A percentile compares a stretch with the other conserved stretches of the same genome.
phyloP scores from a whole-genome alignment of 2,797 vertebrate species.

The Parauchenoglanis ngamensis region DNA sequence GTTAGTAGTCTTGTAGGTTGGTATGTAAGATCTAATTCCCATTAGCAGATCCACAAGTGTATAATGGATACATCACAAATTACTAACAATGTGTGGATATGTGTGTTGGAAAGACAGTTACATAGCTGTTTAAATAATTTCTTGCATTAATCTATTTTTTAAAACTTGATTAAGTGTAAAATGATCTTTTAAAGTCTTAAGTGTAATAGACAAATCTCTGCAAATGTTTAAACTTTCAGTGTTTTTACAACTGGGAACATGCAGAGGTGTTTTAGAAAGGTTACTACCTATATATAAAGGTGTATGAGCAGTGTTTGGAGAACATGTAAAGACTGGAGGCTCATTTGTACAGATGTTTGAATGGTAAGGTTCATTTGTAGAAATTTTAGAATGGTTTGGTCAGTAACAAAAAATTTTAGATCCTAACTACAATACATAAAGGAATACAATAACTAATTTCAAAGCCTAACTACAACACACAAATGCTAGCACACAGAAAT shows the following conservation, averaged over 20 bases:
- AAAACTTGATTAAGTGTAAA: not conserved
- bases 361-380: not conserved
- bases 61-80: not conserved
- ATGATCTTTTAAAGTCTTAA: not conserved
- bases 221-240: not conserved
- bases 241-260: not conserved
- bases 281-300: not conserved
- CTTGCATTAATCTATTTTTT: not conserved
- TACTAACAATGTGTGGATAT: not conserved
- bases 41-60: slow-evolving; percentile 69
- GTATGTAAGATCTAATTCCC: slow-evolving; percentile 71
- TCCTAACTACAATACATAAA: not conserved
- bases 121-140: not conserved
- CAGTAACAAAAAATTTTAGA: not conserved
- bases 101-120: not conserved
- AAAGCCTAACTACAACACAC: too few species aligned
- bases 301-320: too few species aligned
- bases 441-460: not conserved
- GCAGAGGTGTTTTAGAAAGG: not conserved
- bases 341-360: not conserved
- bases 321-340: not conserved
- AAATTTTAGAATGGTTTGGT: not conserved
- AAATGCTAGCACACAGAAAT: not conserved
- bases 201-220: not conserved
- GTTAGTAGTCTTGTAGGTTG: slow-evolving; percentile 66